Evolutionary conservation across 2,113 vertebrate genomes (phyloP).

Genomic region (Hucho hucho): DNA sequence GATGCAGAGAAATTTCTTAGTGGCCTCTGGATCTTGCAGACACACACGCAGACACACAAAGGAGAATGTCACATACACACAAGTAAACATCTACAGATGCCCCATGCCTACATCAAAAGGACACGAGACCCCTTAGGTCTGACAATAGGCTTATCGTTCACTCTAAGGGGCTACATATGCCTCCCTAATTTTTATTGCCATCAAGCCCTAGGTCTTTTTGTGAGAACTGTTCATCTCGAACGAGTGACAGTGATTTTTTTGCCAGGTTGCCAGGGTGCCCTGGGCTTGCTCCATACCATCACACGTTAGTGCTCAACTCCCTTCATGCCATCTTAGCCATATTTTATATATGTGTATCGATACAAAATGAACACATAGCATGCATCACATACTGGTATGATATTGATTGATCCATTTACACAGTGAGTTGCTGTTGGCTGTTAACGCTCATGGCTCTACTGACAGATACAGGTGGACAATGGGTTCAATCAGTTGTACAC

Average conservation of each 20-base stretch:
- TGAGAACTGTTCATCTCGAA: not conserved
- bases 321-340: too few species aligned
- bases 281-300: not conserved
- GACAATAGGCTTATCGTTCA: not conserved
- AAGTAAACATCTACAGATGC: not conserved
- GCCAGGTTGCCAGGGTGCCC: not conserved
- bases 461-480: not conserved
- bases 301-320: too few species aligned
- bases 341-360: too few species aligned
- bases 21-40: not conserved
- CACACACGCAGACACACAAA: constrained; percentile 5
- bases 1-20: not conserved
- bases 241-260: not conserved
- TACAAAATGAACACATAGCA: not conserved
- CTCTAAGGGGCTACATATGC: not conserved
- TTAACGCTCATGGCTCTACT: too few species aligned
- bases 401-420: not conserved
- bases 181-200: not conserved
- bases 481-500: not conserved
- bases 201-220: not conserved
- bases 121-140: not conserved
- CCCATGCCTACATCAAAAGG: too few species aligned
- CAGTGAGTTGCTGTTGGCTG: not conserved
- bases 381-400: not conserved
- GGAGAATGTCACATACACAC: too few species aligned